Evolutionary conservation across 1,140 invertebrate species (phyloP).

Genomic region (Caenorhabditis elegans): WBcel235 BX284605.5:16251501-16252000

Average conservation of each 20-base stretch:
- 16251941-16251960: not conserved
- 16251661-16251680: conserved; percentile 19
- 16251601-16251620: conserved; percentile 30
- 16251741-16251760: too few relatives aligned
- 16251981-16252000: not conserved
- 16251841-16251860: not conserved
- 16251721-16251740: conserved; percentile 19
- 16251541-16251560: conserved; percentile 21
- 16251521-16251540: not conserved
- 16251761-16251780: too few relatives aligned
- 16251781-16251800: not conserved
- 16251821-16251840: not conserved
- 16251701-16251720: not conserved
- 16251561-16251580: not conserved
- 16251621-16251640: conserved; percentile 20
- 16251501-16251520: too few relatives aligned
- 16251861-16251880: not conserved
- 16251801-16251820: not conserved
- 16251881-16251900: not conserved
- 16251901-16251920: not conserved
- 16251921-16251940: not conserved
- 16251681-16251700: not conserved
- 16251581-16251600: not conserved
- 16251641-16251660: conserved; percentile 3
- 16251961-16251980: not conserved